Evolutionary conservation across 2,113 vertebrate genomes (phyloP), one percentile per base, ranked within the genome.

Genomic region (Phalacrocorax brasilianus): DNA sequence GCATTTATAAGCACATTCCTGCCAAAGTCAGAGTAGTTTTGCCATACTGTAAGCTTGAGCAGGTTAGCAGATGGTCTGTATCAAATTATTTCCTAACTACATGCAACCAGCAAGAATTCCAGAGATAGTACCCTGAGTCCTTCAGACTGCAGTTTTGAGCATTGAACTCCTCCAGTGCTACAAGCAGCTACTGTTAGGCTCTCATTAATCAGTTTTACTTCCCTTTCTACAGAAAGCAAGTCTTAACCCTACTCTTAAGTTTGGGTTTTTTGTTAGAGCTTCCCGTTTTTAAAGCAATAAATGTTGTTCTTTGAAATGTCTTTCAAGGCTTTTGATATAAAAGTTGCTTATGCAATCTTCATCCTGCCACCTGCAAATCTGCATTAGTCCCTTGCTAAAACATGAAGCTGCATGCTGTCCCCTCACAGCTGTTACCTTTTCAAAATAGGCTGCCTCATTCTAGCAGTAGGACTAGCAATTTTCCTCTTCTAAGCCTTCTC

Each of bases 241-340:
- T 40, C 20, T 40, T 23, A 71, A 55, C 7, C 10, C 8, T 74
- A 35, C 24, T 35, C 7, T 59, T 24, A 70, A 81, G 38, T 50
- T 24, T 2, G 4, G 4, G 0, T 0, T 2, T 26, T 18, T 66
- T 18, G 19, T 26, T 72, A 52, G 15, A 42, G 7, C 23, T 68
- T 61, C 35, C 21, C 14, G 6, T 10, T 88, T 78, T 63, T 44
- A 66, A 77, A 70, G 32, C 0, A 9, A 7, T 30, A 49, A 18
- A 13, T 12, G 1, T 4, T 62, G 7, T 19, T 67, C 38, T 55
- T 66, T 44, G 10, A 66, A 62, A 44, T 2, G 5, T 8, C 11
- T 84, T 81, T 18, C 33, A 87, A 40, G 23, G 70, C 18, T 53
- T 66, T 42, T 42, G 2, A 59, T 42, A 19, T 1, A 19, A 20